Evolutionary conservation across 2,113 vertebrate genomes (phyloP).

Genomic region (Sporophila hypoxantha): DNA sequence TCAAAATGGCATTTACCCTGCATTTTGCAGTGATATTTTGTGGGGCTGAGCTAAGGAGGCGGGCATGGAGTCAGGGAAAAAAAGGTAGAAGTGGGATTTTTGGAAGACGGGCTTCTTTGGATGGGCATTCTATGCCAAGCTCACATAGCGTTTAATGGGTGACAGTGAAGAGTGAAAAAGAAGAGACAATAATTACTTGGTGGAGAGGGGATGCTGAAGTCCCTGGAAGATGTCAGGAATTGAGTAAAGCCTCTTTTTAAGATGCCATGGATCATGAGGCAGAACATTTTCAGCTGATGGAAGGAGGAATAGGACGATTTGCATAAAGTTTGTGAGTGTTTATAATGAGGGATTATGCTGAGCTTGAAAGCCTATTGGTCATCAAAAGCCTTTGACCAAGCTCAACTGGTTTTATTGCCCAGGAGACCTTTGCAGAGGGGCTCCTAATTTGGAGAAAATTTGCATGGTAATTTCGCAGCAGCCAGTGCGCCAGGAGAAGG

Average conservation of each 20-base stretch:
- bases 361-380: neutral
- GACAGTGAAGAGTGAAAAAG: neutral
- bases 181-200: neutral
- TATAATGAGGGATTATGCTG: neutral
- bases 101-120: neutral
- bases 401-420: slow-evolving; percentile 3
- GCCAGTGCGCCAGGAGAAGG: neutral
- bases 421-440: neutral
- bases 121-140: neutral
- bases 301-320: neutral
- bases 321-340: neutral
- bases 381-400: slow-evolving; percentile 1
- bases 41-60: neutral
- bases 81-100: neutral
- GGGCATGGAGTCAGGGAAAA: neutral
- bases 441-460: neutral
- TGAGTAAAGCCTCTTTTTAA: neutral
- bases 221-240: neutral
- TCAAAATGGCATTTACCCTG: neutral
- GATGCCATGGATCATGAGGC: neutral
- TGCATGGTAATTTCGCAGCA: neutral
- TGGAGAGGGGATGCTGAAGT: neutral
- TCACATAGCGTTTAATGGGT: neutral
- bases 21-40: neutral
- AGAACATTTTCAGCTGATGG: neutral